Evolutionary conservation across 2,113 vertebrate genomes (phyloP), one percentile per base, ranked within the genome.

Genomic region (Peucedramus taeniatus): DNA sequence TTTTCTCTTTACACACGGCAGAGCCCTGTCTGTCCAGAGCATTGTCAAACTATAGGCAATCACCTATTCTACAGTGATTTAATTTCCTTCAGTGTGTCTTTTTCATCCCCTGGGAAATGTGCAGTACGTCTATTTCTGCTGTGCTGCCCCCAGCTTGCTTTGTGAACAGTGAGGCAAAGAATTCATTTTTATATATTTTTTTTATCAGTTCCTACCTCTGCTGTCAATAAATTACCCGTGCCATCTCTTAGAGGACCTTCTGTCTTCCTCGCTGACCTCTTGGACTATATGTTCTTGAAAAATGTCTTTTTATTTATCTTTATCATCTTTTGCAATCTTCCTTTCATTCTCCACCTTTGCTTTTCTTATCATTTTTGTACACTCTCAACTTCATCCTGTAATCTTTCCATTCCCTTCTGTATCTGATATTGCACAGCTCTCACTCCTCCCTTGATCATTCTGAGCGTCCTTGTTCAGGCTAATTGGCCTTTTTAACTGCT

Each of bases 231-330:
- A 96, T 97, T 93, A 92, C 94, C 86, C 94, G 22, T 84, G 88
- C 92, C 94, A 94, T 95, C 83, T 95, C 86, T 94, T 94, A 94
- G 92, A 96, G 76, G 96, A 97, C 92, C 90, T 96, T 96, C 93
- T 96, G 93, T 96, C 90, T 97, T 96, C 93, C 77, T 96, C 0
- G 3, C 90, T 96, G 96, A 96, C 96, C 90, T 91, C 85, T 96
- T 89, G 93, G 96, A 95, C 93, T 95, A 76, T 91, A 93, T 87
- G 95, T 79, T 92, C 96, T 92, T 95, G 92, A 93, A 97, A 97
- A 97, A 96, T 94, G 80, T 92, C 93, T 94, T 96, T 89, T 96
- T 97, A 93, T 96, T 96, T 97, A 96, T 97, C 92, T 92, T 96
- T 94, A 95, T 97, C 92, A 92, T 93, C 92, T 93, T 3, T 21